Evolutionary conservation across 2,113 vertebrate genomes (phyloP).

Genomic region (Erpornis zantholeuca): DNA sequence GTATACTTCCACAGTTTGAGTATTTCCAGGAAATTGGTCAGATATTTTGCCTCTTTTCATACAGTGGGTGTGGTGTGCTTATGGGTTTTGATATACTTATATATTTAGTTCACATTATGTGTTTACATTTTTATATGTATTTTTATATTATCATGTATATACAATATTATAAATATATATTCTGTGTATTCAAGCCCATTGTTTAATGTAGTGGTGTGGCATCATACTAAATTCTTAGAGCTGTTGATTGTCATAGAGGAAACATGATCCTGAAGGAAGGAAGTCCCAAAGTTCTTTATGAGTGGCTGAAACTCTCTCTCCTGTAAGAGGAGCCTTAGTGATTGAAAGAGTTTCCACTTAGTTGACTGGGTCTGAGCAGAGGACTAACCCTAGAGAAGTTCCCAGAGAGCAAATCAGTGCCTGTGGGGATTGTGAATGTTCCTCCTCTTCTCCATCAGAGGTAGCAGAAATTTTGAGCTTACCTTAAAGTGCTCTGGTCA

Average conservation of each 20-base stretch:
- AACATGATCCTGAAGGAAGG: neutral
- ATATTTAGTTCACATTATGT: neutral
- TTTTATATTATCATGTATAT: neutral
- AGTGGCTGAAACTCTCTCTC: neutral
- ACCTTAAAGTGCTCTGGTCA: neutral
- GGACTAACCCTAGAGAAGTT: neutral
- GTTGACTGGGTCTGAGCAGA: neutral
- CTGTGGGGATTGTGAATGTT: neutral
- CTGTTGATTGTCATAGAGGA: neutral
- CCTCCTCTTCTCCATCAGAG: fast-evolving
- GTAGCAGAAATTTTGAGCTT: neutral
- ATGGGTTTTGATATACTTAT: neutral
- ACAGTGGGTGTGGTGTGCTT: neutral
- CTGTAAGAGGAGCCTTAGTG: neutral
- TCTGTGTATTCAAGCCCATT: neutral
- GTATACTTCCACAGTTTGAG: neutral
- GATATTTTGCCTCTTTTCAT: neutral
- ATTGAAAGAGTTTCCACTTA: neutral
- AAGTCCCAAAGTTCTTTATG: neutral
- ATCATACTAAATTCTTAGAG: neutral
- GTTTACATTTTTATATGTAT: neutral
- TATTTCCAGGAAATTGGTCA: neutral
- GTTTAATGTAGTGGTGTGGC: neutral
- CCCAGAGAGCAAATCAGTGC: neutral
- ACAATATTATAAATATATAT: neutral